These are phyloP conservation scores for Drosophila pectinifera DNA, from an alignment of 1,140 invertebrate genomes.

Conservation along the genomic window DNA sequence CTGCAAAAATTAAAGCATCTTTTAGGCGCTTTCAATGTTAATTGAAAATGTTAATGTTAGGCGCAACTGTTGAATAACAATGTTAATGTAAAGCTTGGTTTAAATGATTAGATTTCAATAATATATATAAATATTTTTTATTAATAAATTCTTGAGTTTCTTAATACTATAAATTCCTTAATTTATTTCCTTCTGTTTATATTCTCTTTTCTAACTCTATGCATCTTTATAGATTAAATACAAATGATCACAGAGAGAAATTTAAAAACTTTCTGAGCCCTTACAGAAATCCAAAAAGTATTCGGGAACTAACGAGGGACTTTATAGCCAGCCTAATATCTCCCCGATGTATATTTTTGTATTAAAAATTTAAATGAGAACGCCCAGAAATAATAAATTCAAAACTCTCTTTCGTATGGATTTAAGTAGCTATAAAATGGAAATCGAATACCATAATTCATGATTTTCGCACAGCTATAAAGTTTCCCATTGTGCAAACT, in stretches of 20 bases:
- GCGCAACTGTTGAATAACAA: background rate
- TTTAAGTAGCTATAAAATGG: background rate
- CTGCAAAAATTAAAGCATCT: slow-evolving; percentile 15
- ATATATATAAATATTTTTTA: too few species aligned
- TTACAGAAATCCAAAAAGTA: background rate
- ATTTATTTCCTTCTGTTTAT: too few species aligned
- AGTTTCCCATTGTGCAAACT: background rate
- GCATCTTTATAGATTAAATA: too few species aligned
- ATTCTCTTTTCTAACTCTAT: too few species aligned
- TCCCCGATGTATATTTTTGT: too few species aligned
- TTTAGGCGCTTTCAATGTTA: too few species aligned
- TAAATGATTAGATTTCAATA: too few species aligned
- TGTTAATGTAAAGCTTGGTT: background rate
- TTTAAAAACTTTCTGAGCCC: background rate
- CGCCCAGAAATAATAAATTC: background rate
- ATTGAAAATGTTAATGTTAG: background rate
- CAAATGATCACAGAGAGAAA: too few species aligned
- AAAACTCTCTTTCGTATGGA: background rate
- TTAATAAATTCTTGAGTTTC: too few species aligned
- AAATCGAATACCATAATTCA: background rate
- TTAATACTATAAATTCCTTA: background rate
- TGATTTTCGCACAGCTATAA: background rate
- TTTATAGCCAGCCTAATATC: background rate
- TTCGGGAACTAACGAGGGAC: background rate
- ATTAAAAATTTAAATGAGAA: background rate